Base-by-base conservation (phyloP, 2,888 invertebrate species). In the Heliconius ethilla region DNA sequence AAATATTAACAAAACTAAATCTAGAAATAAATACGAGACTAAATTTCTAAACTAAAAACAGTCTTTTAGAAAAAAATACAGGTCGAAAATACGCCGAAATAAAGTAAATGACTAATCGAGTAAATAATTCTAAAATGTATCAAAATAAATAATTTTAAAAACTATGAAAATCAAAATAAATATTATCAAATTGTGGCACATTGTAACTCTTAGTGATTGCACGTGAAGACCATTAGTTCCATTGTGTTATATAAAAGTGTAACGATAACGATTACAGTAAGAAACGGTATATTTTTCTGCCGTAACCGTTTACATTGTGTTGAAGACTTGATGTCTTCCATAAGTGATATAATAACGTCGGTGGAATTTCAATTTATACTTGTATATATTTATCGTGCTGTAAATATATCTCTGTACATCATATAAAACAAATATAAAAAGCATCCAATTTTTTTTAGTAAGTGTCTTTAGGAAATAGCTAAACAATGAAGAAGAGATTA, bases 1-100 rank as follows among this genome's bases (percentile, higher is more conserved):
- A 76, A 79, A 81, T 82, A 85, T 83, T 82, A 84, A 84, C 82
- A 83, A 81, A 51, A 83, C 67, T 75, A 83, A 78, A n/a, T 79
- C 81, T 81, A 78, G 75, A 13, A 81, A 81, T 82, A 82, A 81
- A 77, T 81, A 83, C 82, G 27, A 1, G 78, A 82, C 75, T 73
- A 83, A 80, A 62, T 27, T 40, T 59, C 22, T 67, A 67, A 69
- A 69, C 22, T 22, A 25, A 29, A 62, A 76, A 77, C 77, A 77
- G 77, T 77, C 84, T 84, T 86, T 84, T 81, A 82, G 80, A 81
- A 85, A 78, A 81, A 78, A 81, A 63, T 67, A 77, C 65, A 76
- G 7, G 13, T 76, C 76, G 40, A 80, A 80, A 80, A 72, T 59
- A 37, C 18, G 27, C 45, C 74, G 45, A 74, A 45, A 40, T 40